Evolutionary conservation across 1,140 invertebrate species (phyloP), one percentile per base, ranked within the genome.

Genomic region (Apocrypta bakeri): DNA sequence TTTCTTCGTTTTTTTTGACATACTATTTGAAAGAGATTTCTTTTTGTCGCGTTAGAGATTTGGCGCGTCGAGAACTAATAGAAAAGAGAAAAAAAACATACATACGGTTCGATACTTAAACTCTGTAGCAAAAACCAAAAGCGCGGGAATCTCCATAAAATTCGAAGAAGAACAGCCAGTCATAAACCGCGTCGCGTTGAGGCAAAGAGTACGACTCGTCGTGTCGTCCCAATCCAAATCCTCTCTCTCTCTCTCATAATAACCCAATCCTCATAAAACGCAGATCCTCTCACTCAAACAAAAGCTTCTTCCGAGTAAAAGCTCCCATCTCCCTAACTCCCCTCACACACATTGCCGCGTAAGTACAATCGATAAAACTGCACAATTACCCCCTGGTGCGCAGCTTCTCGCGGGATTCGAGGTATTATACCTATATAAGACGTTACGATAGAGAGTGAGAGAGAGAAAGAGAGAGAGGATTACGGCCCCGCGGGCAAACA

Each of bases 351-450:
- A 17, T 17, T n/a, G 17, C 48, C 72, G 33, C 17, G 69, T 76
- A 56, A 79, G 79, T 66, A 66, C 71, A 81, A 74, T 81, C 79
- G 79, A 74, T 81, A 81, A 81, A 64, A 81, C 37, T 66, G 79
- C 79, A 66, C 71, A 66, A 81, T 81, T 81, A 74, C 79, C 71
- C 48, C 8, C 40, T n/a, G 0, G 1, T 21, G 66, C 68, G 48
- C 4, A 37, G 66, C 40, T 68, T 61, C 29, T 21, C 61, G 61
- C 17, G 17, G 48, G 48, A 56, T 56, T n/a, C 48, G 48, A 56
- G 21, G 48, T 17, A 17, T 17, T 56, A 56, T 56, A 56, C 12
- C 3, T 48, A 48, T 56, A 17, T 56, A 56, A 56, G 48, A 56
- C 48, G 48, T 21, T 42, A 42, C 12, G 33, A 37, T 37, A 37